phyloP scores from a whole-genome alignment of 2,888 invertebrate genomes.

The Stomorhina lunata region DNA sequence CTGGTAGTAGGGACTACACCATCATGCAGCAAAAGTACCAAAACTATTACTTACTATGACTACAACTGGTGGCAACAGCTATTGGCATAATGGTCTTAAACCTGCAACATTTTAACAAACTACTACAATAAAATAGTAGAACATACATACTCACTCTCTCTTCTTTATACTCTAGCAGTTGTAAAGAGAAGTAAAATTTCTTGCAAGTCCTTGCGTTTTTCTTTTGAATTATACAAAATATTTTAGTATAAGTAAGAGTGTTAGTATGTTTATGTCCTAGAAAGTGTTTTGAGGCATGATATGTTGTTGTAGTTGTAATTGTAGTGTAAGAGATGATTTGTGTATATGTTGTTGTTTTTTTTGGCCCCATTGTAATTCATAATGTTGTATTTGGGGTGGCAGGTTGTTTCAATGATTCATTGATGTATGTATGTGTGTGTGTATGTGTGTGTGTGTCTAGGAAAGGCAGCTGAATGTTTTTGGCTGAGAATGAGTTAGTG shows the following conservation, averaged over 20 bases:
- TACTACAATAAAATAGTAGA: not conserved
- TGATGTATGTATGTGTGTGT: not conserved
- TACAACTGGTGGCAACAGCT: conserved; percentile 36
- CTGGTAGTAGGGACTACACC: not conserved
- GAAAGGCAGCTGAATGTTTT: not conserved
- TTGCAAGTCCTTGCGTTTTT: conserved; percentile 13
- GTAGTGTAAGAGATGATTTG: conserved; percentile 38
- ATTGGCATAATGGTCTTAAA: conserved; percentile 35
- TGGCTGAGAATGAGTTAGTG: conserved; percentile 44
- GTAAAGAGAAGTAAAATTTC: not conserved
- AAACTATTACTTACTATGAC: conserved; percentile 48
- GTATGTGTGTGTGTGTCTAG: not conserved
- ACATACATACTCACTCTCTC: not conserved
- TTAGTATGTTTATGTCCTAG: not conserved
- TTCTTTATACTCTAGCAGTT: not conserved
- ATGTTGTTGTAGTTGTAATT: not conserved
- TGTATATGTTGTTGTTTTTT: conserved; percentile 44
- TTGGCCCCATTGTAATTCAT: conserved; percentile 49
- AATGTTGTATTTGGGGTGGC: conserved; percentile 38
- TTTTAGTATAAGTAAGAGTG: not conserved
- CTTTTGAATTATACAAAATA: no score
- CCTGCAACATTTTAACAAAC: conserved; percentile 15
- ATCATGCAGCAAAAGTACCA: not conserved
- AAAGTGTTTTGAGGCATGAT: conserved; percentile 17
- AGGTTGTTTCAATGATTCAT: not conserved